Base-by-base conservation (phyloP, 2,113 vertebrate species). In the Neotoma lepida region DNA sequence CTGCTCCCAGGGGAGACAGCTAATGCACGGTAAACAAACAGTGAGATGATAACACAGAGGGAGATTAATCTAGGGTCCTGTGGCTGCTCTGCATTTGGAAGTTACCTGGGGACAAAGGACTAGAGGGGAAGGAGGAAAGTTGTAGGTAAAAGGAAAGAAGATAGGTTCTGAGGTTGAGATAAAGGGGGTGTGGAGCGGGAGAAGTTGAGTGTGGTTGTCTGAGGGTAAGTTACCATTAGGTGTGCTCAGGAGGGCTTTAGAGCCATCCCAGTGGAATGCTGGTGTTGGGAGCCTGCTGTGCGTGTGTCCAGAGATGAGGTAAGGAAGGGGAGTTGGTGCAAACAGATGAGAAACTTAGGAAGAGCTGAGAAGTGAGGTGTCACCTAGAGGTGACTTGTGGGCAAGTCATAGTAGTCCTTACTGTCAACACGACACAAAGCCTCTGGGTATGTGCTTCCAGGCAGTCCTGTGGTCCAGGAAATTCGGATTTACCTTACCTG, bases 371-470 rank as follows among this genome's bases (percentile, higher is more conserved):
- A 10, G 2, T 4, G 13, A 26, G 22, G 20, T 46, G 15, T 41
- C 10, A 7, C 64, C 63, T 39, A 86, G 54, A 24, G n/a, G 12
- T 35, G n/a, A n/a, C n/a, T n/a, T 26, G 44, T 35, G 35, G 49
- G 26, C 17, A 1, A 30, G 76, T 81, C 26, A 24, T 0, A 13
- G 58, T 24, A 7, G 35, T 15, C 28, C 22, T 1, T 2, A 3
- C 0, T 64, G 41, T 30, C 0, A 76, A 4, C 9, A 6, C 13
- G 12, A 0, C 56, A 24, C 10, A 33, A 33, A 39, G 8, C 24
- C 26, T 17, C 44, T 1, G 1, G 0, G 0, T 4, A 49, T 18
- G 46, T 51, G 49, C 9, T 18, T 17, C 39, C 78, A 81, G 54
- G 35, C 6, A 26, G 35, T 56, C 77, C 33, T 39, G 35, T 58